These are phyloP conservation scores for Phenacoccus solenopsis DNA, from an alignment of 1,140 invertebrate genomes.

Conservation along the genomic window DNA sequence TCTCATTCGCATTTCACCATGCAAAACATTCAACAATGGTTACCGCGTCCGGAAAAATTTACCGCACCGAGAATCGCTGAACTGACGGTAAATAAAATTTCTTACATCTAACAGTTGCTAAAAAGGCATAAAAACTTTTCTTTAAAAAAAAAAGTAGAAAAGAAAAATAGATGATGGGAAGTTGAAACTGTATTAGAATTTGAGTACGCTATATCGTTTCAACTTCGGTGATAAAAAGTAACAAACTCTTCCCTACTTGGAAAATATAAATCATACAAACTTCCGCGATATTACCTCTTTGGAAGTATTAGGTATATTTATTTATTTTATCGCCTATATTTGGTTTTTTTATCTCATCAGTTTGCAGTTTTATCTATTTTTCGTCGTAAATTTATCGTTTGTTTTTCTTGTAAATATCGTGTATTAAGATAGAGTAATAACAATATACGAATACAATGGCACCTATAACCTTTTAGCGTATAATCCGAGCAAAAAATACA, in stretches of 20 bases:
- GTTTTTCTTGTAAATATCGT: background rate
- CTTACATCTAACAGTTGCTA: background rate
- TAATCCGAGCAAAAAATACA: background rate
- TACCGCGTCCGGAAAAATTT: too few species aligned
- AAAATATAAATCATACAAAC: background rate
- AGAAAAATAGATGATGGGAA: background rate
- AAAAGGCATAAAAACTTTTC: background rate
- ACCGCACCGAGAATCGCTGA: too few species aligned
- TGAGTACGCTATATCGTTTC: background rate
- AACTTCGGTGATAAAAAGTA: conserved; percentile 2
- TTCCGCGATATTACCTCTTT: background rate
- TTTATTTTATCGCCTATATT: conserved; percentile 3
- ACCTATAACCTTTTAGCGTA: background rate
- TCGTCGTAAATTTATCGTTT: background rate
- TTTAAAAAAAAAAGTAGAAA: background rate
- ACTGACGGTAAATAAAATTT: background rate
- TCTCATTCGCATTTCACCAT: too few species aligned
- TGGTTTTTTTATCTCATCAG: background rate
- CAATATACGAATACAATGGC: background rate
- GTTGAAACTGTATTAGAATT: background rate
- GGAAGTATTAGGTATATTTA: background rate
- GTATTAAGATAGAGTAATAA: background rate
- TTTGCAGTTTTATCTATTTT: background rate
- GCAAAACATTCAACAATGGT: too few species aligned
- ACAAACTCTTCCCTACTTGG: background rate